A percentile compares a stretch with the other conserved stretches of the same genome.
Evolutionary conservation across 2,113 vertebrate species (phyloP).

Genomic region (Ancistrus triradiatus): DNA sequence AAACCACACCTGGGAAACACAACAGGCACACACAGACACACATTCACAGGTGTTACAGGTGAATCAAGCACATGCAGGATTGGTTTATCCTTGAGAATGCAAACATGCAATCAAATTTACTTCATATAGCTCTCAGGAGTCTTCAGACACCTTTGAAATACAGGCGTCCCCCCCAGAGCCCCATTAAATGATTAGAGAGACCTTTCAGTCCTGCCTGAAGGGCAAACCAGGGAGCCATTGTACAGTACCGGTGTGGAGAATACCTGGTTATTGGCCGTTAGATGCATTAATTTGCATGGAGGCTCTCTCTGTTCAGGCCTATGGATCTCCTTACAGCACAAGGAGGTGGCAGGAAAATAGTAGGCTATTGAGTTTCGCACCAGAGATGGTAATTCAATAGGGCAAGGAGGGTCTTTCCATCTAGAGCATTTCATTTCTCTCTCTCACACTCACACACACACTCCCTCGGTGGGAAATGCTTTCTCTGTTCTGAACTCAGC

Average conservation of each 20-base stretch:
- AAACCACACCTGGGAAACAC: constrained; percentile 86
- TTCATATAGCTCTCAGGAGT: not conserved
- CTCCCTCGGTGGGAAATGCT: no score
- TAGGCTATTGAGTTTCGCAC: constrained; percentile 68
- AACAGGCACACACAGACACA: not conserved
- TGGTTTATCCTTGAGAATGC: not conserved
- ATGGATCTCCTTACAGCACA: constrained; percentile 67
- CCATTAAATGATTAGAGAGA: constrained; percentile 38
- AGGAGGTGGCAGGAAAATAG: constrained; percentile 66
- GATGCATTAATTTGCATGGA: constrained; percentile 62
- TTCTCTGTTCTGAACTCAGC: no score
- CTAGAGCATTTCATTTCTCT: constrained; percentile 64
- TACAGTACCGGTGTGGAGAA: constrained; percentile 52
- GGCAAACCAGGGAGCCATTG: constrained; percentile 54
- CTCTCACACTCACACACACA: constrained; percentile 62
- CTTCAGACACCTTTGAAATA: not conserved
- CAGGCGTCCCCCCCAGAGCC: constrained; percentile 21
- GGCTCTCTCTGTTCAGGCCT: constrained; percentile 59
- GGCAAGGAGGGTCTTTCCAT: constrained; percentile 57
- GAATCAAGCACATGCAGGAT: no score
- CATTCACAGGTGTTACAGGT: no score
- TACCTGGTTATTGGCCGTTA: constrained; percentile 66
- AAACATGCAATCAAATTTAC: constrained; percentile 7
- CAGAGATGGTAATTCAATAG: constrained; percentile 68
- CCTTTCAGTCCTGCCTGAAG: constrained; percentile 51